Evolutionary conservation across 2,888 invertebrate species (phyloP).

Genomic region (Xylophagus ater): DNA sequence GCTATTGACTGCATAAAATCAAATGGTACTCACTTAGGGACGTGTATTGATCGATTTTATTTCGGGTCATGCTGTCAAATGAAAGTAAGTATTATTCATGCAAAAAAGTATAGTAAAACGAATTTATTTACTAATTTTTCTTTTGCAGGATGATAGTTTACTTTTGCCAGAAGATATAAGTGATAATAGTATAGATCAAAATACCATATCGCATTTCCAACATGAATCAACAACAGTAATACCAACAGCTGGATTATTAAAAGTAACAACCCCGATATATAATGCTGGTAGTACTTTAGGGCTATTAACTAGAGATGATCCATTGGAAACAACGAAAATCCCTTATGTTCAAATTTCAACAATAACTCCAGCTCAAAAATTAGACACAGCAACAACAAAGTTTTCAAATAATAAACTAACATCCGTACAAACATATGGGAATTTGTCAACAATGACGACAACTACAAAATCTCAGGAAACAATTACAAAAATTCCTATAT

Average conservation of each 20-base stretch:
- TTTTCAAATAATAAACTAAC: conserved; percentile 1
- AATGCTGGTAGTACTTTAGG: no score
- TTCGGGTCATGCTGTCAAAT: conserved; percentile 87
- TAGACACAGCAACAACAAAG: conserved; percentile 24
- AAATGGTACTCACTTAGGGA: conserved; percentile 83
- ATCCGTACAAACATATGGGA: no score
- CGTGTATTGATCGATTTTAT: conserved; percentile 87
- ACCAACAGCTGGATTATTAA: conserved; percentile 28
- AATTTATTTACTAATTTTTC: conserved; percentile 16
- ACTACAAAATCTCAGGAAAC: conserved; percentile 26
- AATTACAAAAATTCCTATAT: conserved; percentile 28
- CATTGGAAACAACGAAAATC: conserved; percentile 21
- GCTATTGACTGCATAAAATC: conserved; percentile 84
- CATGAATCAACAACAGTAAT: conserved; percentile 34
- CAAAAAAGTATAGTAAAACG: neutral
- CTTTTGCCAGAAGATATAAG: conserved; percentile 34
- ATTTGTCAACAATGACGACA: conserved; percentile 18
- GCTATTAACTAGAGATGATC: no score
- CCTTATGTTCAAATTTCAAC: conserved; percentile 21
- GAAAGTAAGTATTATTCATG: conserved; percentile 33
- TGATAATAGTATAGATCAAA: conserved; percentile 40
- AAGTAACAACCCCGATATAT: conserved; percentile 27
- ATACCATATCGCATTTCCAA: conserved; percentile 37
- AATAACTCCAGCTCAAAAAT: no score
- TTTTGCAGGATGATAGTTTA: conserved; percentile 24